A percentile compares a stretch with the other conserved stretches of the same genome.
phyloP scores from a whole-genome alignment of 2,888 invertebrate species.

The Clivina fossor region DNA sequence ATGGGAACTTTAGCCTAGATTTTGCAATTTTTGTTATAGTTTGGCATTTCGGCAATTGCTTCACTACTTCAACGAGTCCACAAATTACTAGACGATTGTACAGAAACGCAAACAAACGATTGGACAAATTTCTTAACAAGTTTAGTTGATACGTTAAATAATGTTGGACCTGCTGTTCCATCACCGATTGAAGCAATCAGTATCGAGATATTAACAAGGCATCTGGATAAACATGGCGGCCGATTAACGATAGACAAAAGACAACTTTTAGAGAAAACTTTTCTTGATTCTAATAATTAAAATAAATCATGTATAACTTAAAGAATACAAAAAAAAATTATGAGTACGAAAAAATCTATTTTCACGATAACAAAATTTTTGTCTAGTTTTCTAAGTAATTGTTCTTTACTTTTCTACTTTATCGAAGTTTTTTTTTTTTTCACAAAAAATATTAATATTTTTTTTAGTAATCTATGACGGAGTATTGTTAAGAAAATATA shows the following conservation, averaged over 20 bases:
- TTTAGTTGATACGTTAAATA: slow-evolving; percentile 53
- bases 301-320: slow-evolving; percentile 1
- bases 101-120: slow-evolving; percentile 47
- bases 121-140: slow-evolving; percentile 61
- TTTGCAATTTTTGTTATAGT: slow-evolving; percentile 50
- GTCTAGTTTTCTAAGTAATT: background rate
- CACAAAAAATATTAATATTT: background rate
- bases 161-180: slow-evolving; percentile 40
- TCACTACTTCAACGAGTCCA: slow-evolving; percentile 58
- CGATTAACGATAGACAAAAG: slow-evolving; percentile 45
- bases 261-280: slow-evolving; percentile 47
- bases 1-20: background rate
- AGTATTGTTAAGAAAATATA: background rate
- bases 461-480: slow-evolving; percentile 7
- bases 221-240: slow-evolving; percentile 44
- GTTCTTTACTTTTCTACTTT: background rate
- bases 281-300: slow-evolving; percentile 40
- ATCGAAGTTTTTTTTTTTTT: background rate
- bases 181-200: slow-evolving; percentile 49
- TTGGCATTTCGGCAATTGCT: slow-evolving; percentile 60
- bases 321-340: slow-evolving; percentile 5
- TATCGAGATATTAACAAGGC: slow-evolving; percentile 47
- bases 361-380: background rate
- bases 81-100: slow-evolving; percentile 49
- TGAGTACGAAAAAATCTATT: background rate